Base-by-base conservation (phyloP, 2,797 vertebrate species). In the Channa striata region DNA sequence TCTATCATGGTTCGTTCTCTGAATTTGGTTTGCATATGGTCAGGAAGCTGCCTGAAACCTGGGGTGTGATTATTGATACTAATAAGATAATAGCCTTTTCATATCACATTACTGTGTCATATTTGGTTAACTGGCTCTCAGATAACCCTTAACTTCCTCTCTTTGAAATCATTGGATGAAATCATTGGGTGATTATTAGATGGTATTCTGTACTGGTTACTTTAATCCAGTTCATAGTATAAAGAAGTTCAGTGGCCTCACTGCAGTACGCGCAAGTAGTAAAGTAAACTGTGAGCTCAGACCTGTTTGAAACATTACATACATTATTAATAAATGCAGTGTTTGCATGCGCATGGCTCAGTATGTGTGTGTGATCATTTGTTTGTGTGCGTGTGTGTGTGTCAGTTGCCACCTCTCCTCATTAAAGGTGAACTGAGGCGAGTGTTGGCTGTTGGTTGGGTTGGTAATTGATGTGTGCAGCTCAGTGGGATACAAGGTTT, bases 381-480 rank as follows among this genome's bases (percentile, higher is more conserved):
- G 33, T 30, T 49, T 7, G n/a, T 19, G 20, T 11, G 13, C 60
- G 43, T 56, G 34, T 61, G 19, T 66, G 30, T 43, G 20, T 62
- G 53, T 64, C 44, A 76, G 0, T 82, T 78, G 56, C 76, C 77
- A 82, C 82, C 72, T 80, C 68, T 76, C 72, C 79, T 91, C 91
- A 93, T 93, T 93, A 91, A 89, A 89, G 89, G 83, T 86, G 86
- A 93, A 87, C 87, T 88, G 87, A 92, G 87, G 84, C 73, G 25
- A 65, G 65, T 69, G 71, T 74, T 60, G 60, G 76, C 60, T 43
- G 49, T 88, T 87, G 87, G 74, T 78, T 81, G 79, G 69, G 50
- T 67, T 78, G 57, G 78, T 92, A 93, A 93, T 93, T 93, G 89
- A 93, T 93, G 90, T 81, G 69, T 36, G 42, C 77, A 84, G 82